Conservation (phyloP, 2,888 invertebrate genomes). For the Cyaniris semiargus region DNA sequence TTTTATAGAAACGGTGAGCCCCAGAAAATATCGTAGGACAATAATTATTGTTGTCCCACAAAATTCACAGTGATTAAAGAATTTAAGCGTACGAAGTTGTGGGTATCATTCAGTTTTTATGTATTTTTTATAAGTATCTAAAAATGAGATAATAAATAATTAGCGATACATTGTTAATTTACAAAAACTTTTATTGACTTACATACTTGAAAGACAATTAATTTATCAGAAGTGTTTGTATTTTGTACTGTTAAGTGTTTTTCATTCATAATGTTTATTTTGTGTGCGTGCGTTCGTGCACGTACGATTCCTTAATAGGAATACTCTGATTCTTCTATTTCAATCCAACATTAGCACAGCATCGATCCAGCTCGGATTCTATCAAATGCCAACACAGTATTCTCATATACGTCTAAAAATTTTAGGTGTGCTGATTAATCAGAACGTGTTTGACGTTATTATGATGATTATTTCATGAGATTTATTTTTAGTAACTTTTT, state of each 20-base stretch:
- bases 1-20: too few species aligned
- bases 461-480: too few species aligned
- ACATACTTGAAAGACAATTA: neutral
- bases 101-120: neutral
- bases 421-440: too few species aligned
- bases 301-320: neutral
- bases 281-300: constrained; percentile 9
- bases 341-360: neutral
- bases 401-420: too few species aligned
- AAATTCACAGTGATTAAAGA: too few species aligned
- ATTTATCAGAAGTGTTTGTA: constrained; percentile 4
- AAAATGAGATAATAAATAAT: neutral
- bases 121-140: neutral
- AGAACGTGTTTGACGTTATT: too few species aligned
- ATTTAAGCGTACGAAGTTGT: too few species aligned
- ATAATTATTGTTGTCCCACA: too few species aligned
- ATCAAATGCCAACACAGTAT: too few species aligned
- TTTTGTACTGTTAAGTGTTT: neutral
- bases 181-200: neutral
- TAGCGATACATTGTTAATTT: neutral
- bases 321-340: neutral
- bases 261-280: constrained; percentile 18
- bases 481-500: too few species aligned
- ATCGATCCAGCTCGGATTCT: neutral
- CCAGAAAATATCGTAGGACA: too few species aligned